These are phyloP conservation scores for Rana temporaria DNA, from an alignment of 2,113 vertebrate species.

Conservation along the genomic window DNA sequence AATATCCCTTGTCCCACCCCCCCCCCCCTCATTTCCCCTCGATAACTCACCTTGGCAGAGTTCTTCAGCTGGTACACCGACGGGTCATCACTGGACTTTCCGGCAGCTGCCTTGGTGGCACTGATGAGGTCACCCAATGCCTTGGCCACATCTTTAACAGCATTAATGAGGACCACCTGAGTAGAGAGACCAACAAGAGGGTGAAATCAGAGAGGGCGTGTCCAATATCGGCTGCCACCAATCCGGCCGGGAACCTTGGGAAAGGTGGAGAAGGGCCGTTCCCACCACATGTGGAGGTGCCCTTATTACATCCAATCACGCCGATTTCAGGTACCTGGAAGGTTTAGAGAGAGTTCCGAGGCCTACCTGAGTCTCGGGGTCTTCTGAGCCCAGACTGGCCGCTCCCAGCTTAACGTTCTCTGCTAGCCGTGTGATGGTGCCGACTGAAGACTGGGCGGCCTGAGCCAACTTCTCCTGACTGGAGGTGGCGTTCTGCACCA, in stretches of 20 bases:
- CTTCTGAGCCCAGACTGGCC: slow-evolving; percentile 91
- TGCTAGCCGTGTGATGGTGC: slow-evolving; percentile 91
- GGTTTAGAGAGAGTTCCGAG: neutral
- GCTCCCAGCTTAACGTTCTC: slow-evolving; percentile 96
- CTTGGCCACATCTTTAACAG: slow-evolving; percentile 97
- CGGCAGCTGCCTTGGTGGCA: slow-evolving; percentile 91
- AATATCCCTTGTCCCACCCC: no score
- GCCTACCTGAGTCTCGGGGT: slow-evolving; percentile 94
- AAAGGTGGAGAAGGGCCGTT: no score
- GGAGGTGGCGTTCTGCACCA: slow-evolving; percentile 91
- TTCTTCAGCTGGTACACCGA: slow-evolving; percentile 96
- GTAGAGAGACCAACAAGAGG: neutral
- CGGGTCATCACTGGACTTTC: slow-evolving; percentile 94
- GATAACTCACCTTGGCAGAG: slow-evolving; percentile 86
- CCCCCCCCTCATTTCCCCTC: no score
- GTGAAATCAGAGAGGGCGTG: neutral
- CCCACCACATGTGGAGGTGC: no score
- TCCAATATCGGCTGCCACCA: no score
- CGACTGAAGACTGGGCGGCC: slow-evolving; percentile 92
- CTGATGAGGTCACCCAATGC: slow-evolving; percentile 93
- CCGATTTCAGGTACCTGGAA: no score
- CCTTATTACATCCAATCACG: no score
- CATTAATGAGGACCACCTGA: slow-evolving; percentile 96
- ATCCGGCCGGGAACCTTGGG: no score
- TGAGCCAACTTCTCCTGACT: slow-evolving; percentile 94